Base-by-base conservation (phyloP, 2,113 vertebrate species). In the Lonchura striata region DNA sequence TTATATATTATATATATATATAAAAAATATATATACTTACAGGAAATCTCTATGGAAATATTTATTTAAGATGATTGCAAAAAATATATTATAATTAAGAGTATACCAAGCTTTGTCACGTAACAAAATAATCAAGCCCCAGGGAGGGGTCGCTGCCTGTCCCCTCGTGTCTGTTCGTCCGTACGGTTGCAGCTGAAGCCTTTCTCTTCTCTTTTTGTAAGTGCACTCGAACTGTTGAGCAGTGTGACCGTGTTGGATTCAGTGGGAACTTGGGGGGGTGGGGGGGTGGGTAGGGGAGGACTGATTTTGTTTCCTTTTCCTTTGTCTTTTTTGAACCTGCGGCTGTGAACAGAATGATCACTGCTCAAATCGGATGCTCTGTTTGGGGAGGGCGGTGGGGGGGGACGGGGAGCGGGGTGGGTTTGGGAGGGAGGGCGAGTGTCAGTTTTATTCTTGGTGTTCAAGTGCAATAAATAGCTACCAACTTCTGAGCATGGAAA, bases 381-480 rank as follows among this genome's bases (percentile, higher is more conserved):
- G 54, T 56, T 56, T 56, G 54, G 54, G 54, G 54, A 56, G 54
- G 47, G 47, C 23, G 47, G 22, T 13, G 47, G 22, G 47, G 47
- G 22, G 49, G 56, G 56, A 57, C 6, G 21, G 95, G 95, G 95
- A 9, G 42, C 4, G 47, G 93, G 89, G 82, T n/a, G 91, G 95
- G 94, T 24, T 69, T 9, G 83, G 95, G 95, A 56, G 90, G 90
- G 70, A 94, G 82, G 94, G 88, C 80, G 83, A 97, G 86, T 91
- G 96, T 98, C 97, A 95, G 96, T 98, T 98, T 98, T 98, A 98
- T 98, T 98, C 97, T 97, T 97, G 97, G 98, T 98, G 98, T 98
- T 98, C 97, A 98, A 98, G 98, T 98, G 98, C 98, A 98, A 98
- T 98, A 98, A 98, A 98, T 97, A 98, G 97, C 97, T 98, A 97